Base-by-base conservation (phyloP, 1,140 invertebrate species). In the Brachionus sp. region DNA sequence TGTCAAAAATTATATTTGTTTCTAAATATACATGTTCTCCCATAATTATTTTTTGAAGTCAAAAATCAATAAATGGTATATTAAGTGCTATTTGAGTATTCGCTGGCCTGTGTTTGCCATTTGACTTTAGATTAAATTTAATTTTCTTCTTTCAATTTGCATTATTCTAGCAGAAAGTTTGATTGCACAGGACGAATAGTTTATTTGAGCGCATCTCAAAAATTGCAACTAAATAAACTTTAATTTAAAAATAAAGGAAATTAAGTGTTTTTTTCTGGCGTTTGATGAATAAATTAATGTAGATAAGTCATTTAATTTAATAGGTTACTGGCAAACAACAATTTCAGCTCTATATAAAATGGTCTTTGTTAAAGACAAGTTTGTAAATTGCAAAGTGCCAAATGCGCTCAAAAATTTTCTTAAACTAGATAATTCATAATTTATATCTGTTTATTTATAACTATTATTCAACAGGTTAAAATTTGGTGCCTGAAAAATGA, bases 201-300 rank as follows among this genome's bases (percentile, higher is more conserved):
- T 50, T 5, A 13, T 29, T 29, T 29, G 44, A 50, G 16, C 12
- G 9, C 44, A 46, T n/a, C 44, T n/a, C 5, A 46, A n/a, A 19
- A 19, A 19, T 53, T n/a, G 50, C 50, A 53, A 53, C 4, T 19
- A 42, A 6, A 53, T 5, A 53, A 53, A 57, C 16, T 57, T 57
- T 57, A 57, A 57, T 57, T 25, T 57, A 23, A 57, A 42, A 50
- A 57, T 19, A 57, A 23, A 16, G 50, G 50, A 57, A 57, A 57
- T 57, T 57, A 23, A 57, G 50, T 57, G 50, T 19, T 57, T 57
- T 57, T 19, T 57, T n/a, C n/a, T 23, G 19, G 50, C 50, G 50
- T 57, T 57, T 57, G 19, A 57, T 57, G 50, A 57, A 57, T 57
- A 57, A 57, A 57, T 57, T 57, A 57, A 57, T 57, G 50, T 19